Evolutionary conservation across 2,888 invertebrate species (phyloP).

Genomic region (Drosophila buzzatii): DNA sequence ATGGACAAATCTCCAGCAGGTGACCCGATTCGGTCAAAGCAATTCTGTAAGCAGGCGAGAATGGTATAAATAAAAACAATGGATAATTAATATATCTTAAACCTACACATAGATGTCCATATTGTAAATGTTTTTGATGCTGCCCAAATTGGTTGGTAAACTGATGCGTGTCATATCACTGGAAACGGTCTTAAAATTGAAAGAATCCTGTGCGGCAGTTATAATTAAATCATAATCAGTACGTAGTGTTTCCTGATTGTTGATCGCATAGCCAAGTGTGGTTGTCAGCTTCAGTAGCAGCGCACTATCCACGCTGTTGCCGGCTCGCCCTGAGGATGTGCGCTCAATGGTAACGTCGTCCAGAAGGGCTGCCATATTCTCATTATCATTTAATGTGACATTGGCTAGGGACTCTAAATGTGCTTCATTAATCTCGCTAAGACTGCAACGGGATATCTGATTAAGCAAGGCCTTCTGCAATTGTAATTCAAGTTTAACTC

Average conservation of each 20-base stretch:
- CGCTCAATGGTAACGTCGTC: slow-evolving; percentile 75
- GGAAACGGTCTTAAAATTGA: slow-evolving; percentile 61
- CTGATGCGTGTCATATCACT: slow-evolving; percentile 62
- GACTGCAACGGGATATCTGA: slow-evolving; percentile 43
- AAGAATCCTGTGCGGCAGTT: slow-evolving; percentile 57
- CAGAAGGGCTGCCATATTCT: slow-evolving; percentile 68
- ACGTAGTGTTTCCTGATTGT: slow-evolving; percentile 48
- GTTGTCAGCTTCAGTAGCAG: slow-evolving; percentile 47
- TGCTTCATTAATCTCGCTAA: slow-evolving; percentile 81
- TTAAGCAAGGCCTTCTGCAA: neutral
- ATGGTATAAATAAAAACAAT: neutral
- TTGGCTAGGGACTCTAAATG: slow-evolving; percentile 70
- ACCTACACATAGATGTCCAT: slow-evolving; percentile 82
- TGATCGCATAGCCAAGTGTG: slow-evolving; percentile 40
- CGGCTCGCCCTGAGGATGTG: slow-evolving; percentile 54
- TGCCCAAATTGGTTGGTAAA: slow-evolving; percentile 69
- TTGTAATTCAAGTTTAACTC: slow-evolving; percentile 13
- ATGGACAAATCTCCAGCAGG: slow-evolving; percentile 82
- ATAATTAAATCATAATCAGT: slow-evolving; percentile 46
- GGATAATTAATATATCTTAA: neutral
- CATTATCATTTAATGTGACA: slow-evolving; percentile 76
- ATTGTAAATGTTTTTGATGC: slow-evolving; percentile 80
- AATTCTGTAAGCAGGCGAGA: slow-evolving; percentile 59
- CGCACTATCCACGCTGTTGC: slow-evolving; percentile 54
- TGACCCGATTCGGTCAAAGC: slow-evolving; percentile 81